phyloP scores from a whole-genome alignment of 2,888 invertebrate species.

The Perdita meconis region DNA sequence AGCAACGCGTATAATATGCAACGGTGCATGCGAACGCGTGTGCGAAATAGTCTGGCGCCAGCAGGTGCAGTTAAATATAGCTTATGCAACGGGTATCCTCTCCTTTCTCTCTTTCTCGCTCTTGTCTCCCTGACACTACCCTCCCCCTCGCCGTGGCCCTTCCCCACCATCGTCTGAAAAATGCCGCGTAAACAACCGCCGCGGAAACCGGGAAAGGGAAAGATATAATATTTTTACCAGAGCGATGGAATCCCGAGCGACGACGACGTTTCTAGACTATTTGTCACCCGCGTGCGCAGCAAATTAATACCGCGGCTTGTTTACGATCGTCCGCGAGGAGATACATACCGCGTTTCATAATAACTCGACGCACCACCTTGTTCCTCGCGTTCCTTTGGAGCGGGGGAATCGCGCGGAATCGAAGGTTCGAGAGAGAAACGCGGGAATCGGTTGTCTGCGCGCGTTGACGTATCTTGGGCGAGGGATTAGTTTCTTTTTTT shows the following conservation, averaged over 20 bases:
- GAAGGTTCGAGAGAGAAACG: slow-evolving; percentile 44
- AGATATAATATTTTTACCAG: not conserved
- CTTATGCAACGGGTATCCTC: slow-evolving; percentile 65
- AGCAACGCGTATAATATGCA: slow-evolving; percentile 45
- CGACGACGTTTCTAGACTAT: slow-evolving; percentile 14
- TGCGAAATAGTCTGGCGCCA: slow-evolving; percentile 70
- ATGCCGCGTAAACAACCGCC: slow-evolving; percentile 37
- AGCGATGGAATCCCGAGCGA: slow-evolving; percentile 1
- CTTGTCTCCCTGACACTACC: not conserved
- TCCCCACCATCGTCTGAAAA: slow-evolving; percentile 14
- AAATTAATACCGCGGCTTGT: slow-evolving; percentile 55
- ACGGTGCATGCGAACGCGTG: slow-evolving; percentile 43
- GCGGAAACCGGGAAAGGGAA: not conserved
- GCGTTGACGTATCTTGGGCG: not conserved
- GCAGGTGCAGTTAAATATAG: slow-evolving; percentile 72
- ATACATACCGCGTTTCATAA: slow-evolving; percentile 52
- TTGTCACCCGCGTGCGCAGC: slow-evolving; percentile 21
- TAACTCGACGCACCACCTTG: slow-evolving; percentile 44
- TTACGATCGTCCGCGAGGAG: slow-evolving; percentile 36
- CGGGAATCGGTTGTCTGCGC: slow-evolving; percentile 2
- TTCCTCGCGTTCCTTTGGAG: slow-evolving; percentile 33
- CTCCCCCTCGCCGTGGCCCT: not conserved
- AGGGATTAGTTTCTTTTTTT: not conserved
- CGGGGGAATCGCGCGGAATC: slow-evolving; percentile 11
- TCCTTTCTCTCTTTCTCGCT: slow-evolving; percentile 22